Evolutionary conservation across 2,888 invertebrate species (phyloP).

Genomic region (Adelognathus sp.): DNA sequence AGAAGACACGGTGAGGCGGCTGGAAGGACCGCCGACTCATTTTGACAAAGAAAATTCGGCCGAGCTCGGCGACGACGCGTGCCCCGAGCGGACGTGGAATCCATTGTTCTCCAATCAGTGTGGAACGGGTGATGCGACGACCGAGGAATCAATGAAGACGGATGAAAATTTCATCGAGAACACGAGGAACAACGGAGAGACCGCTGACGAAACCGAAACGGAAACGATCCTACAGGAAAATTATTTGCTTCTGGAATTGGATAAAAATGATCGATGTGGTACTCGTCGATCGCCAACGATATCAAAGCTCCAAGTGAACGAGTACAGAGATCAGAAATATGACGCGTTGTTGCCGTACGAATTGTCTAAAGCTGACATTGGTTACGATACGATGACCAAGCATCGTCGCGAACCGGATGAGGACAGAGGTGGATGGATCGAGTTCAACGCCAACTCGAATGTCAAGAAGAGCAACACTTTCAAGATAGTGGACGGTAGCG

Average conservation of each 20-base stretch:
- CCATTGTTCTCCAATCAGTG: not conserved
- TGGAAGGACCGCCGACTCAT: conserved; percentile 62
- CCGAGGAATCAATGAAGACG: conserved; percentile 22
- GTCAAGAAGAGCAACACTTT: conserved; percentile 77
- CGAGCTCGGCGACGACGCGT: not conserved
- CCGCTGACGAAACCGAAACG: conserved; percentile 60
- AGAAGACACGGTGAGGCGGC: conserved; percentile 51
- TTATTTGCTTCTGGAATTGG: conserved; percentile 67
- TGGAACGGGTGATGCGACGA: not conserved
- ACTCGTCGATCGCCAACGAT: conserved; percentile 30
- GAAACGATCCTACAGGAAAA: conserved; percentile 74
- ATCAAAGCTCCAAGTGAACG: conserved; percentile 58
- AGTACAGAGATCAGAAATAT: conserved; percentile 42
- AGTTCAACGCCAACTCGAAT: conserved; percentile 67
- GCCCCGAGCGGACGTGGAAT: not conserved
- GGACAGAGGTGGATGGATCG: conserved; percentile 28
- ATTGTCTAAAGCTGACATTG: conserved; percentile 66
- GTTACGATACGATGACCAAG: conserved; percentile 73
- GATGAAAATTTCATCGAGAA: conserved; percentile 34
- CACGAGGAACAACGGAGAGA: conserved; percentile 4
- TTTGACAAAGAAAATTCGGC: not conserved
- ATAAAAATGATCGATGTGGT: not conserved
- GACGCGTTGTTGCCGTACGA: conserved; percentile 14
- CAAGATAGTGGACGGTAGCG: conserved; percentile 74
- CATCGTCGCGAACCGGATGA: not conserved